These are phyloP conservation scores for Forbesichthys papilliferus DNA, from an alignment of 2,113 vertebrate genomes.

Conservation along the genomic window DNA sequence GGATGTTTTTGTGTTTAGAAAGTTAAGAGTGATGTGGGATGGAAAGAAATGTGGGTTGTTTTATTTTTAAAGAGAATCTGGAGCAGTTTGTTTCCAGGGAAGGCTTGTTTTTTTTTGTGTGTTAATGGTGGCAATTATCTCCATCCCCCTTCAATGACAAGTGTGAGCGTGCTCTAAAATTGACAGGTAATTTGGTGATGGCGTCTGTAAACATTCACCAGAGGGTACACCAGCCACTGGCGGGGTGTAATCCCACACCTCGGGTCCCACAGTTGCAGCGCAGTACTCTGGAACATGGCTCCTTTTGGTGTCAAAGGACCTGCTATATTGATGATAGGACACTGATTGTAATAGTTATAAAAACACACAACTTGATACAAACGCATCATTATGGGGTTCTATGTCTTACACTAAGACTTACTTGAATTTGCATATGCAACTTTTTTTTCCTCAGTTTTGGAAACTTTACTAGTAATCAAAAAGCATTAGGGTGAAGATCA, in stretches of 20 bases:
- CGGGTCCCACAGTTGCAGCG: conserved; percentile 42
- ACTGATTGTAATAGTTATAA: conserved; percentile 76
- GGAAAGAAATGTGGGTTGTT: conserved; percentile 30
- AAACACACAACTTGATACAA: conserved; percentile 66
- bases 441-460: conserved; percentile 61
- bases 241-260: conserved; percentile 16
- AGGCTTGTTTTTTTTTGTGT: conserved; percentile 37
- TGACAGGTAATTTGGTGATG: conserved; percentile 49
- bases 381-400: conserved; percentile 72
- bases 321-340: conserved; percentile 74
- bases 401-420: conserved; percentile 88
- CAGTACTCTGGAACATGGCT: conserved; percentile 64
- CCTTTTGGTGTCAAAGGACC: conserved; percentile 51
- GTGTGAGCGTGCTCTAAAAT: conserved; percentile 56
- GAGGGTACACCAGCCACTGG: not conserved
- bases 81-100: conserved; percentile 58
- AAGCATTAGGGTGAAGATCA: conserved; percentile 68
- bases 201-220: conserved; percentile 66
- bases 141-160: conserved; percentile 37
- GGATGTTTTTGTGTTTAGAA: conserved; percentile 50
- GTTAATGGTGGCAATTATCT: conserved; percentile 54
- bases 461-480: conserved; percentile 70
- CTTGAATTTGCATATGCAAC: conserved; percentile 81
- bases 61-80: conserved; percentile 42
- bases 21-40: conserved; percentile 41